Evolutionary conservation across 2,113 vertebrate species (phyloP).

Genomic region (Pterocles burchelli): DNA sequence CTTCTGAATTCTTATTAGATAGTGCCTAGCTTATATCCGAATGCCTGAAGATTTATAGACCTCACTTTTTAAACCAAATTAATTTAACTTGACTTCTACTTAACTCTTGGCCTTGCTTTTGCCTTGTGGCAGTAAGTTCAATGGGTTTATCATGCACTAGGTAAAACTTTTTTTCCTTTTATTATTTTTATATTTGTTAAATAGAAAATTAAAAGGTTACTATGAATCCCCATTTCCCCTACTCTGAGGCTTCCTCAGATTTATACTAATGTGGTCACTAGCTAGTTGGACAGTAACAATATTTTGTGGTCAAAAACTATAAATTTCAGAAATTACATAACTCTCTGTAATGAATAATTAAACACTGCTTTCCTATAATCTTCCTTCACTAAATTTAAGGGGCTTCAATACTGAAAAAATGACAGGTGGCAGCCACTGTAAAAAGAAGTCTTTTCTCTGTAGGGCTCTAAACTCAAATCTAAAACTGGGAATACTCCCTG

Average conservation of each 20-base stretch:
- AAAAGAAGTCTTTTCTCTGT: not conserved
- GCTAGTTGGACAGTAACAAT: not conserved
- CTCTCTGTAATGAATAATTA: not conserved
- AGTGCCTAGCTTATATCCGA: not conserved
- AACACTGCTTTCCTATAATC: not conserved
- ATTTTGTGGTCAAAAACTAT: not conserved
- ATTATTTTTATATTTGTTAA: not conserved
- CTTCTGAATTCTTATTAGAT: slow-evolving; percentile 23
- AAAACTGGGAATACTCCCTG: not conserved
- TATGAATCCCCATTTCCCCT: not conserved
- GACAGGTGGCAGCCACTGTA: not conserved
- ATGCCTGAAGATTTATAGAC: slow-evolving; percentile 9
- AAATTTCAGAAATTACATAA: not conserved
- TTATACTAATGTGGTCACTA: not conserved
- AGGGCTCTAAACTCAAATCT: not conserved
- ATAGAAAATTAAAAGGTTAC: not conserved
- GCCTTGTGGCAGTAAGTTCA: not conserved
- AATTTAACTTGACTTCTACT: not conserved
- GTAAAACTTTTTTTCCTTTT: not conserved
- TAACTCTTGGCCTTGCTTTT: not conserved
- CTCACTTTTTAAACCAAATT: slow-evolving; percentile 4
- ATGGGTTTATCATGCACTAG: not conserved
- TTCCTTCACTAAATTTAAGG: not conserved
- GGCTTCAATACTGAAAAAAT: not conserved
- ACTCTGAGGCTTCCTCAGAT: not conserved